Percentiles rank a stretch among this genome's conserved stretches.
These are phyloP conservation scores for Amphiprion ocellaris DNA, from an alignment of 2,113 vertebrate species.

Conservation along the genomic window DNA sequence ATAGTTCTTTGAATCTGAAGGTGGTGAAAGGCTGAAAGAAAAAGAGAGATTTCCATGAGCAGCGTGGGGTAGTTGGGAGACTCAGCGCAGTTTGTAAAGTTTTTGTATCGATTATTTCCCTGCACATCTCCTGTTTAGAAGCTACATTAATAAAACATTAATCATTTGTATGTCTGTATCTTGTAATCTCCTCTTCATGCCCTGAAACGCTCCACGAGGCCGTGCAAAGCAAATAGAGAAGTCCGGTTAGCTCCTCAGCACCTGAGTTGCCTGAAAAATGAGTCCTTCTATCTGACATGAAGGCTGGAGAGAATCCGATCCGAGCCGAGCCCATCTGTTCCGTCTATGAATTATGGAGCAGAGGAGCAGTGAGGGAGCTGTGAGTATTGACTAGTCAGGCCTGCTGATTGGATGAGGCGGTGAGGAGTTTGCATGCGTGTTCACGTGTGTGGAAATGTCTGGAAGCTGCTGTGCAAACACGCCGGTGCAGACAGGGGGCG, in stretches of 20 bases:
- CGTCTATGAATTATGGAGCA: conserved; percentile 63
- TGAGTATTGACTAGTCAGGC: conserved; percentile 45
- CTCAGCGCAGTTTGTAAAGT: too few species aligned
- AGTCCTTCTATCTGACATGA: not conserved
- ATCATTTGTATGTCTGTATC: conserved; percentile 7
- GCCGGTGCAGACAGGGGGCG: not conserved
- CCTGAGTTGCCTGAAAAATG: conserved; percentile 34
- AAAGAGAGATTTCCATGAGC: too few species aligned
- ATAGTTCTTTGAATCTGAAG: too few species aligned
- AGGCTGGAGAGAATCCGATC: conserved; percentile 35
- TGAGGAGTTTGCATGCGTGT: not conserved
- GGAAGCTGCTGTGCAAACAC: conserved; percentile 36
- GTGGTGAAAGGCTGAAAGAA: too few species aligned
- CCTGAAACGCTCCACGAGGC: not conserved
- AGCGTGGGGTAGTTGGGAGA: too few species aligned
- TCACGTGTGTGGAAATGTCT: conserved; percentile 32
- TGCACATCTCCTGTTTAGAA: conserved; percentile 1
- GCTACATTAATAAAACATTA: conserved; percentile 8
- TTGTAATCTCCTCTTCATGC: not conserved
- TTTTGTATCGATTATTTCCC: not conserved
- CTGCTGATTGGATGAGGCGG: conserved; percentile 49
- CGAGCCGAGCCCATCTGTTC: conserved; percentile 46
- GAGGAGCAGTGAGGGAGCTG: conserved; percentile 28
- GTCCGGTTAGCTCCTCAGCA: conserved; percentile 16
- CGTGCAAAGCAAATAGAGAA: not conserved